Conservation (phyloP, 2,113 vertebrate species). For the Junco hyemalis region DNA sequence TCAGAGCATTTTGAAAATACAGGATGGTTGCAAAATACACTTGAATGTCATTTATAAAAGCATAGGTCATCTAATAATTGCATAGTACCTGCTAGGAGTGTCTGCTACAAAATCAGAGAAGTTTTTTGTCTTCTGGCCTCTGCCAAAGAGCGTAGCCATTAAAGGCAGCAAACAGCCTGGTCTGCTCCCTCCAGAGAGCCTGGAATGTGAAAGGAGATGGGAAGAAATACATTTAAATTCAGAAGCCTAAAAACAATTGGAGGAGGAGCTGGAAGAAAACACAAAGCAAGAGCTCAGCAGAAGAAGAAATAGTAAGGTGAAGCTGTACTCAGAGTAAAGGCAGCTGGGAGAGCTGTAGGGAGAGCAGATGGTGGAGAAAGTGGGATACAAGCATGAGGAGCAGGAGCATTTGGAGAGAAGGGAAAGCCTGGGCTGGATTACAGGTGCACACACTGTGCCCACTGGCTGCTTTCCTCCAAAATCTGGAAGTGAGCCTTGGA, state of each 20-base stretch:
- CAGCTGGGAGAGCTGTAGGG: constrained; percentile 34
- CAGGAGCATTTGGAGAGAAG: constrained; percentile 8
- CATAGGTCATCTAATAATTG: background rate
- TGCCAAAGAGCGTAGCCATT: background rate
- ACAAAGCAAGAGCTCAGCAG: background rate
- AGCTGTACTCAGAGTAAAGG: background rate
- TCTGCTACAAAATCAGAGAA: background rate
- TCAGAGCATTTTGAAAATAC: background rate
- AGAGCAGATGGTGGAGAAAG: constrained; percentile 45
- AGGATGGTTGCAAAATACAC: background rate
- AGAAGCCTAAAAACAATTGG: background rate
- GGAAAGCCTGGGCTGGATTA: constrained; percentile 12
- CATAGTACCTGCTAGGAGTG: background rate
- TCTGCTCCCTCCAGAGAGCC: background rate
- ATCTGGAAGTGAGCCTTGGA: background rate
- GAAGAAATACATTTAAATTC: background rate
- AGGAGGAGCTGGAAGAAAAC: background rate
- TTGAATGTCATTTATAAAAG: background rate
- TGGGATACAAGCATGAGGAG: background rate
- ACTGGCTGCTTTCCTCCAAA: background rate
- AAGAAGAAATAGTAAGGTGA: background rate
- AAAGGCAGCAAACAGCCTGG: background rate
- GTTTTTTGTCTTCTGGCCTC: background rate
- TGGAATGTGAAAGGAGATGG: background rate
- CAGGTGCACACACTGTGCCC: background rate